Percentiles rank a stretch among this genome's conserved stretches.
phyloP scores from a whole-genome alignment of 2,113 vertebrate genomes.

The Ageneiosus marmoratus region DNA sequence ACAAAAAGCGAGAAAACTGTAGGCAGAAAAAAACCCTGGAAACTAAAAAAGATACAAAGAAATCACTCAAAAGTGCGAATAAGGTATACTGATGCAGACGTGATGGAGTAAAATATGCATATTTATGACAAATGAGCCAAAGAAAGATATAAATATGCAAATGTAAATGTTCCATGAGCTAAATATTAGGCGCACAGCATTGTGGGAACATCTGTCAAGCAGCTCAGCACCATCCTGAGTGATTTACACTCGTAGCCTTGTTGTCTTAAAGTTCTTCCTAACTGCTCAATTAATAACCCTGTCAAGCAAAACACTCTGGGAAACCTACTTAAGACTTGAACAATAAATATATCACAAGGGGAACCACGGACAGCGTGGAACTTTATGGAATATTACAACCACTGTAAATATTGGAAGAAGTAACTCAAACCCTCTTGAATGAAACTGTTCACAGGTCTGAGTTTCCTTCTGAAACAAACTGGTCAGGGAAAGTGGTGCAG shows the following conservation, averaged over 20 bases:
- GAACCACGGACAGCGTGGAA: background rate
- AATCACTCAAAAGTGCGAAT: too few species aligned
- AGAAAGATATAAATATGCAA: constrained; percentile 50
- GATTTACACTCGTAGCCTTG: constrained; percentile 43
- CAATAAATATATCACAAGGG: background rate
- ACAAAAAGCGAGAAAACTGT: background rate
- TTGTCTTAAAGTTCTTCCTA: constrained; percentile 38
- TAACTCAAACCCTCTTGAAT: background rate
- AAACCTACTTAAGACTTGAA: constrained; percentile 7
- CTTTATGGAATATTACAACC: background rate
- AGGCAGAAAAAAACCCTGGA: background rate
- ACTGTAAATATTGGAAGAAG: background rate
- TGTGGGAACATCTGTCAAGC: constrained; percentile 51
- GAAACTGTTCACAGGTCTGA: too few species aligned
- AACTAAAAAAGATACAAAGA: background rate
- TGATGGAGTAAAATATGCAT: constrained; percentile 1
- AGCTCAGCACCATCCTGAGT: constrained; percentile 27
- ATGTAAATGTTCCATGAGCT: constrained; percentile 37
- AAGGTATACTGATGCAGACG: background rate
- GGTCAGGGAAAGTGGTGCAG: background rate
- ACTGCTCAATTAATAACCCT: constrained; percentile 50
- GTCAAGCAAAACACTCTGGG: constrained; percentile 32
- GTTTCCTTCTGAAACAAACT: background rate
- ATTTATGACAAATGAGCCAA: constrained; percentile 38
- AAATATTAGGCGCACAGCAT: constrained; percentile 35